phyloP scores from a whole-genome alignment of 2,797 vertebrate genomes.

The Pyrocephalus nanus region DNA sequence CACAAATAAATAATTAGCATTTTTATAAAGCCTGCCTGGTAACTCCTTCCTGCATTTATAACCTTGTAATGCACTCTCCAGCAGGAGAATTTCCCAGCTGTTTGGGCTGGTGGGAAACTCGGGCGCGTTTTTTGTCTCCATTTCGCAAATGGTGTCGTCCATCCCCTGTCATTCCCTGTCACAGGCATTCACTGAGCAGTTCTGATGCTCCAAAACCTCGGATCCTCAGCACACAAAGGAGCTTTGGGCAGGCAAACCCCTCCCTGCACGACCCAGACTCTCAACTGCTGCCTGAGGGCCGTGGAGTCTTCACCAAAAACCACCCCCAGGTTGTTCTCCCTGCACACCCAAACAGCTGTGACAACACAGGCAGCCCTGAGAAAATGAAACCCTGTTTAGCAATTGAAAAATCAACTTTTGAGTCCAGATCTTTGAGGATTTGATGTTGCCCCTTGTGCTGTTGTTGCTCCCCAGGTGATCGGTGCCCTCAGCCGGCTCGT shows the following conservation, averaged over 20 bases:
- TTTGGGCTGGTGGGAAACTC: constrained; percentile 30
- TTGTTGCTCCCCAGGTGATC: constrained; percentile 76
- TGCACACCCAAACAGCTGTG: rapidly evolving
- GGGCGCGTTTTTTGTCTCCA: background rate
- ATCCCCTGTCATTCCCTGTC: background rate
- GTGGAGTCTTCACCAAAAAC: background rate
- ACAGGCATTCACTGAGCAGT: background rate
- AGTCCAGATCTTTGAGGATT: background rate
- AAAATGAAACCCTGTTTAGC: rapidly evolving
- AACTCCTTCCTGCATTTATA: constrained; percentile 25
- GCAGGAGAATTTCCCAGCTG: constrained; percentile 48
- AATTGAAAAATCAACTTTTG: background rate
- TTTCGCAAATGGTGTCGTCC: background rate
- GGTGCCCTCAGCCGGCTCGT: constrained; percentile 79
- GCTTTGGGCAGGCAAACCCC: background rate
- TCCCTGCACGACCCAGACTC: background rate
- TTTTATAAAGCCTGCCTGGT: constrained; percentile 57
- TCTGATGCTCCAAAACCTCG: background rate
- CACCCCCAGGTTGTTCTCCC: background rate
- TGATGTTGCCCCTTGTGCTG: background rate
- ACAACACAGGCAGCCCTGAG: background rate
- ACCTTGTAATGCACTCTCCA: background rate
- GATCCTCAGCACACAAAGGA: background rate
- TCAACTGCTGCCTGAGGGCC: background rate
- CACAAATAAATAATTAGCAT: constrained; percentile 69